A percentile compares a stretch with the other conserved stretches of the same genome.
These are phyloP conservation scores for Brachionus paranguensis DNA, from an alignment of 1,140 invertebrate genomes.

Conservation along the genomic window DNA sequence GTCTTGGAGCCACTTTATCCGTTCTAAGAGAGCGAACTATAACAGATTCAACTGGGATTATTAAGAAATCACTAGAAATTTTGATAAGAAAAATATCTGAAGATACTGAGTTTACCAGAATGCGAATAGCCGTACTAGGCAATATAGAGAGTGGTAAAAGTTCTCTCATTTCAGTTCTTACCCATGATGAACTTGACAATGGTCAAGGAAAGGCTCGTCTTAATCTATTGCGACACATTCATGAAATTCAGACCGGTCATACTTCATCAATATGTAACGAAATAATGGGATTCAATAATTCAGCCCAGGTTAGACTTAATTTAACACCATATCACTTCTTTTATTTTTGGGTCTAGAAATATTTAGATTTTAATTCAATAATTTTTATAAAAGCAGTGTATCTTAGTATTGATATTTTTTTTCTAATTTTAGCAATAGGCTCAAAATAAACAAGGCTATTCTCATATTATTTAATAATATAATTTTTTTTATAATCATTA, in stretches of 20 bases:
- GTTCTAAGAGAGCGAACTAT: conserved; percentile 57
- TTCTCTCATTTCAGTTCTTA: conserved; percentile 63
- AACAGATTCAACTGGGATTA: conserved; percentile 42
- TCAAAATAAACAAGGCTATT: no score
- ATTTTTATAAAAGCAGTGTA: no score
- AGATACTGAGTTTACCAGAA: conserved; percentile 75
- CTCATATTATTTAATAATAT: no score
- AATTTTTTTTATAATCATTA: no score
- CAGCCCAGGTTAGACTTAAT: conserved; percentile 52
- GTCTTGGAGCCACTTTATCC: conserved; percentile 69
- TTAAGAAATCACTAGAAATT: conserved; percentile 69
- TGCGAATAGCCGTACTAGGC: conserved; percentile 83
- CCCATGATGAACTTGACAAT: conserved; percentile 62
- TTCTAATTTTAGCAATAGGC: no score
- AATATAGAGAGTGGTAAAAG: conserved; percentile 88
- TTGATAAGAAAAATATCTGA: conserved; percentile 81
- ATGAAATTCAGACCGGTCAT: conserved; percentile 89
- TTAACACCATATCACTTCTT: background rate
- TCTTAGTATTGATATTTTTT: no score
- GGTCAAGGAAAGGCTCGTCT: conserved; percentile 83
- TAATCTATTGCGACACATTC: conserved; percentile 89
- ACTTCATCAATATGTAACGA: conserved; percentile 94
- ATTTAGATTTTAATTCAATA: no score
- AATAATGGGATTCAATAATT: conserved; percentile 75
- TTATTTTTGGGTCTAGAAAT: no score